These are phyloP conservation scores for Polyploca ridens DNA, from an alignment of 2,888 invertebrate species.

Conservation along the genomic window DNA sequence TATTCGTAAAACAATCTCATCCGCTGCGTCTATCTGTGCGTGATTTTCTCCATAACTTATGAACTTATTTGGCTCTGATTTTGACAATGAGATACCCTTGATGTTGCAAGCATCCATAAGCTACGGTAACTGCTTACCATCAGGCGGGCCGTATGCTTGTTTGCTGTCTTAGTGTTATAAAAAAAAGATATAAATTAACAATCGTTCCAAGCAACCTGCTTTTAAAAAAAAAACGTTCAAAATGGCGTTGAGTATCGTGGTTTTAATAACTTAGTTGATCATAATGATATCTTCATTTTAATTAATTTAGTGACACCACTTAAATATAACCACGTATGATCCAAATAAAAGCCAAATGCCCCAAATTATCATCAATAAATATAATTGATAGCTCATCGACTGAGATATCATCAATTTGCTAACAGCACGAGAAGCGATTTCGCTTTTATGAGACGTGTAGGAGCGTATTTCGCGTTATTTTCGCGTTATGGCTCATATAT, in stretches of 20 bases:
- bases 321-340: not conserved
- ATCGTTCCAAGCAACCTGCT: too few species aligned
- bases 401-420: conserved; percentile 4
- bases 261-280: too few species aligned
- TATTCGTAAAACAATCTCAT: not conserved
- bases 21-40: not conserved
- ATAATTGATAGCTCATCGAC: not conserved
- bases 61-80: not conserved
- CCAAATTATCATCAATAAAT: not conserved
- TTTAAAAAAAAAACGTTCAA: too few species aligned
- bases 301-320: too few species aligned
- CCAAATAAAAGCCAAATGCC: not conserved
- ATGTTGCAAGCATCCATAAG: too few species aligned
- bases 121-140: too few species aligned
- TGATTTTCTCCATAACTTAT: not conserved
- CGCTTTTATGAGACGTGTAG: not conserved
- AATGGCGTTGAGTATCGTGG: too few species aligned
- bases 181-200: too few species aligned
- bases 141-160: too few species aligned
- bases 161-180: too few species aligned
- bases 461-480: not conserved
- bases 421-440: conserved; percentile 4
- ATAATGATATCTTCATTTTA: too few species aligned
- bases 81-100: not conserved
- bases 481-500: conserved; percentile 4